Conservation (phyloP, 2,113 vertebrate species). For the Puffinus mauretanicus region DNA sequence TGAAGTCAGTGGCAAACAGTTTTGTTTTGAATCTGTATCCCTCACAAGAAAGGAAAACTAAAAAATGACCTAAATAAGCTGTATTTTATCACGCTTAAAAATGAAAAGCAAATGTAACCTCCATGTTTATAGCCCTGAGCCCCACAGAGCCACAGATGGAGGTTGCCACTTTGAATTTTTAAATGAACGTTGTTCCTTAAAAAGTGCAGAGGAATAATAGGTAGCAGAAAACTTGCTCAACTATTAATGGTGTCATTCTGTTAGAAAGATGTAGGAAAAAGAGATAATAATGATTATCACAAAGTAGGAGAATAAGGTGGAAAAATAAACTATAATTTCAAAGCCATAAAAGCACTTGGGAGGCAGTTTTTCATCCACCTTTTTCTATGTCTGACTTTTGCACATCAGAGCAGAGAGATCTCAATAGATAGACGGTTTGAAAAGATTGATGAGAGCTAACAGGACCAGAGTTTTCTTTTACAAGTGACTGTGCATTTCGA, state of each 20-base stretch:
- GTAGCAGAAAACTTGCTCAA: background rate
- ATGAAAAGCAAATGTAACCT: slow-evolving; percentile 4
- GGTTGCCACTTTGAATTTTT: slow-evolving; percentile 48
- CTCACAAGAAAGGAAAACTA: background rate
- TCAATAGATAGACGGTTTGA: slow-evolving; percentile 27
- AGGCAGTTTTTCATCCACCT: slow-evolving; percentile 32
- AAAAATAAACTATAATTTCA: slow-evolving; percentile 57
- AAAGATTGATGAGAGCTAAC: slow-evolving; percentile 34
- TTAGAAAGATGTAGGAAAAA: slow-evolving; percentile 11
- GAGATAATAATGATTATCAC: slow-evolving; percentile 33
- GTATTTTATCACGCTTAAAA: slow-evolving; percentile 33
- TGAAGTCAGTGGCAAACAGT: background rate
- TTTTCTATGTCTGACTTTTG: background rate
- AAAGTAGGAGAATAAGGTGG: slow-evolving; percentile 25
- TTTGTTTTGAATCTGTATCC: background rate
- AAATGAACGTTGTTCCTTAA: background rate
- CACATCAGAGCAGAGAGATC: slow-evolving; percentile 17
- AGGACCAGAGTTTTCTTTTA: slow-evolving; percentile 4
- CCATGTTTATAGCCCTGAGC: slow-evolving; percentile 49
- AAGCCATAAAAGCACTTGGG: slow-evolving; percentile 40
- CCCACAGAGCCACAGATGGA: slow-evolving; percentile 33
- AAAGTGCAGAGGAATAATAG: slow-evolving; percentile 35
- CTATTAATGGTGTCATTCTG: slow-evolving; percentile 35
- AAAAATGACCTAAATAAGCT: slow-evolving; percentile 49
- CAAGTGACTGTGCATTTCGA: slow-evolving; percentile 19